These are phyloP conservation scores for Sebastes vulpes DNA, from an alignment of 2,797 vertebrate species.

Conservation along the genomic window DNA sequence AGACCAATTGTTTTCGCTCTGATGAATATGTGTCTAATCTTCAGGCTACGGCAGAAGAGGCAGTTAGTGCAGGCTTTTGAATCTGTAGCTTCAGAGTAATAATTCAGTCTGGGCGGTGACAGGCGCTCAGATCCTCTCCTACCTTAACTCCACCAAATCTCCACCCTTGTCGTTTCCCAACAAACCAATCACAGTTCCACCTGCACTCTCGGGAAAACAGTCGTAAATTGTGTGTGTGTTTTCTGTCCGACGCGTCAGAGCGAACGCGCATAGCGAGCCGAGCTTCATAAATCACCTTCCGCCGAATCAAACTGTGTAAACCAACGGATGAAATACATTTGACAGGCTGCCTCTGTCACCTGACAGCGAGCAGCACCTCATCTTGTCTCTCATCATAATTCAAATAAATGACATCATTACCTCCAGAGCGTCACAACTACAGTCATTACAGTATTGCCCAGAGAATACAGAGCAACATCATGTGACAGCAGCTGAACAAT, in stretches of 20 bases:
- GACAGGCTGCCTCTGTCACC: constrained; percentile 23
- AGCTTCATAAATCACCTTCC: neutral
- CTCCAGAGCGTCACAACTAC: neutral
- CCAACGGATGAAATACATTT: neutral
- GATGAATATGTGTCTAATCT: constrained; percentile 44
- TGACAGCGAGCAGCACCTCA: constrained; percentile 19
- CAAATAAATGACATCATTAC: constrained; percentile 57
- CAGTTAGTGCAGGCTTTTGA: neutral
- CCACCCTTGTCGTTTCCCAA: neutral
- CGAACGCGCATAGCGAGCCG: neutral
- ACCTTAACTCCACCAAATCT: neutral
- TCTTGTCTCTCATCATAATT: constrained; percentile 34
- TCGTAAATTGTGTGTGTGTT: constrained; percentile 3
- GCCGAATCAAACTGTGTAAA: neutral
- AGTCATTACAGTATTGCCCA: constrained; percentile 23
- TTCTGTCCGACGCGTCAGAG: neutral
- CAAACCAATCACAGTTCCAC: constrained; percentile 14
- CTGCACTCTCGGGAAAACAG: neutral
- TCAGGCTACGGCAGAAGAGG: constrained; percentile 11
- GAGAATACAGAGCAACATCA: constrained; percentile 11
- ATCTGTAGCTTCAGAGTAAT: constrained; percentile 1
- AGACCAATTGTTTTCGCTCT: constrained; percentile 14
- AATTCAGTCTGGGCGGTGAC: constrained; percentile 39
- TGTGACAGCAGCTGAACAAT: constrained; percentile 27
- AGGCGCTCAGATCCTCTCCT: neutral